These are phyloP conservation scores for Sprattus sprattus DNA, from an alignment of 2,113 vertebrate genomes.

Conservation along the genomic window DNA sequence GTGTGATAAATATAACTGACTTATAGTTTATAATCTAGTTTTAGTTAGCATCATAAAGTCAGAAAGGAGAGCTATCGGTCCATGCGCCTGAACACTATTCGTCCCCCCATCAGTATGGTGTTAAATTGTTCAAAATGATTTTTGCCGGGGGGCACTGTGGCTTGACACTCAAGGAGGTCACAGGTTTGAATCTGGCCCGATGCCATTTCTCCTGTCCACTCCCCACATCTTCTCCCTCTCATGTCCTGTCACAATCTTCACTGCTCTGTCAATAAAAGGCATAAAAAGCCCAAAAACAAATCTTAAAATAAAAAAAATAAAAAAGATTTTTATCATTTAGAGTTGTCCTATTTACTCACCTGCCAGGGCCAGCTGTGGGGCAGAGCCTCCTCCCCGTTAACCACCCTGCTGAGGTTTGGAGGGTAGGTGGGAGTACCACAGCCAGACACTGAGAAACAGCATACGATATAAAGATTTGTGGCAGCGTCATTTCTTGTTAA, in stretches of 20 bases:
- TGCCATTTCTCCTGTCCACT: too few species aligned
- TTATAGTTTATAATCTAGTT: not conserved
- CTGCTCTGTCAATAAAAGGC: too few species aligned
- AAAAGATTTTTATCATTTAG: too few species aligned
- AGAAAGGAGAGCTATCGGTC: not conserved
- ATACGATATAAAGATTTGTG: too few species aligned
- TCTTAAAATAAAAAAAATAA: too few species aligned
- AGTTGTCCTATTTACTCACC: slow-evolving; percentile 25
- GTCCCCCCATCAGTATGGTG: not conserved
- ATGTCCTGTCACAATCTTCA: too few species aligned
- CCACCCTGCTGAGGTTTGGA: slow-evolving; percentile 51
- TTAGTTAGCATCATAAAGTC: not conserved
- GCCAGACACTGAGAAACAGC: slow-evolving; percentile 48
- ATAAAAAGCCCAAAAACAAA: too few species aligned
- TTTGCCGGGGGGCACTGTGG: too few species aligned
- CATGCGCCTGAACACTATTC: not conserved
- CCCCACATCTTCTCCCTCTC: too few species aligned
- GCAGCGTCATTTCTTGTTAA: too few species aligned
- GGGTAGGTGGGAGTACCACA: slow-evolving; percentile 55
- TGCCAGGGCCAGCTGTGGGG: slow-evolving; percentile 71
- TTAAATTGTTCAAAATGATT: not conserved
- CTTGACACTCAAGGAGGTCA: too few species aligned
- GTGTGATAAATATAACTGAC: not conserved
- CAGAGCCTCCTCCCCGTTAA: slow-evolving; percentile 60
- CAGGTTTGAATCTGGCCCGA: too few species aligned